Evolutionary conservation across 2,888 invertebrate genomes (phyloP).

Genomic region (Tenthredo notha): DNA sequence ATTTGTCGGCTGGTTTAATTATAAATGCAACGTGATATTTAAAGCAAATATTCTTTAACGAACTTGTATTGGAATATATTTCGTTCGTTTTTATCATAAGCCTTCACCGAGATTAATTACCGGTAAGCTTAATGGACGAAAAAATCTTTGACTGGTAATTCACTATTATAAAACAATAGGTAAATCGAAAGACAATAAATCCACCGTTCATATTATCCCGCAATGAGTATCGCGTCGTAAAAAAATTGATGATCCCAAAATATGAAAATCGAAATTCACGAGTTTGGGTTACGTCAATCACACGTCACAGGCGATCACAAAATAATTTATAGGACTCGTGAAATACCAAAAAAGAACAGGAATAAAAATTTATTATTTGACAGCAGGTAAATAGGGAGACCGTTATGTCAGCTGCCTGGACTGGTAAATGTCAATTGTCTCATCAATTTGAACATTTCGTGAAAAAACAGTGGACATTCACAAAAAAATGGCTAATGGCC

Average conservation of each 20-base stretch:
- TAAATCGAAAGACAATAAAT: not conserved
- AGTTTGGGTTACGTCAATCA: not conserved
- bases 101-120: conserved; percentile 14
- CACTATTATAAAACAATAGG: not conserved
- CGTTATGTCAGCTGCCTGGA: not conserved
- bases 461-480: not conserved
- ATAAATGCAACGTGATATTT: conserved; percentile 29
- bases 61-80: conserved; percentile 20
- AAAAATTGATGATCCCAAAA: not conserved
- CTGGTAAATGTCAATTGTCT: conserved; percentile 8
- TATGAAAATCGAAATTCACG: not conserved
- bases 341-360: not conserved
- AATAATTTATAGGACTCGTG: not conserved
- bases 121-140: not conserved
- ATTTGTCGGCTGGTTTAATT: conserved; percentile 32
- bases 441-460: not conserved
- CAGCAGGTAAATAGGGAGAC: conserved; percentile 14
- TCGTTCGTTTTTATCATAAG: not conserved
- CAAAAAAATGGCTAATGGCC: not conserved
- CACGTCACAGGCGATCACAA: not conserved
- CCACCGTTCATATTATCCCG: not conserved
- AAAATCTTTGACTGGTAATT: not conserved
- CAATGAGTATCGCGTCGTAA: not conserved
- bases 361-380: not conserved
- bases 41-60: not conserved